Percentiles rank a stretch among this genome's conserved stretches.
These are phyloP conservation scores for Euglossa dilemma DNA, from an alignment of 1,140 invertebrate species.

Conservation along the genomic window DNA sequence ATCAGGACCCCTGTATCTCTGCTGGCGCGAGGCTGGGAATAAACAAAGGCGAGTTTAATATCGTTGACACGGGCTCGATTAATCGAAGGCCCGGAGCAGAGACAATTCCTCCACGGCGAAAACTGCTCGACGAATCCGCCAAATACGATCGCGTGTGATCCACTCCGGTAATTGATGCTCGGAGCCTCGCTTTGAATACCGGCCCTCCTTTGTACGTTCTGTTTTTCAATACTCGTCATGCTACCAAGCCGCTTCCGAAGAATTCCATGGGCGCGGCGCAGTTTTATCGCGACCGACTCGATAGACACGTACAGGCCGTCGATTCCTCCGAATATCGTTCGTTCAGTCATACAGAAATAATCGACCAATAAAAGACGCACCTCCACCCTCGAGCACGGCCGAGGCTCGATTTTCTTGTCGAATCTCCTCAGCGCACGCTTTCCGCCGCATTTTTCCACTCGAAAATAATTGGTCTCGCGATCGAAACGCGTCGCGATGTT, in stretches of 20 bases:
- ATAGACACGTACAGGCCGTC: neutral
- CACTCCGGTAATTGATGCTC: conserved; percentile 20
- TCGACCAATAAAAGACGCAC: conserved; percentile 45
- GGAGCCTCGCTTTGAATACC: conserved; percentile 18
- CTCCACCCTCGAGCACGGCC: neutral
- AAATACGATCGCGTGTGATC: neutral
- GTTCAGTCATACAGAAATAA: conserved; percentile 30
- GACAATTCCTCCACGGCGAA: neutral
- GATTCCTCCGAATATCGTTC: conserved; percentile 7
- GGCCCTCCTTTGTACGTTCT: neutral
- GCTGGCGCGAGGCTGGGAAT: neutral
- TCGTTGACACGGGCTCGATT: conserved; percentile 2
- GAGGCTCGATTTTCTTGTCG: neutral
- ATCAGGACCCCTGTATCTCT: neutral
- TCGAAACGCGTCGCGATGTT: conserved; percentile 39
- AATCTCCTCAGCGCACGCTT: conserved; percentile 16
- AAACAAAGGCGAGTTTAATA: conserved; percentile 20
- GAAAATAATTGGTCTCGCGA: conserved; percentile 57
- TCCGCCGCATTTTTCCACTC: conserved; percentile 45
- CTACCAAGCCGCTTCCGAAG: neutral
- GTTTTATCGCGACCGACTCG: neutral
- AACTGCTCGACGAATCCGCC: neutral
- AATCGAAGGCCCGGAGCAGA: neutral
- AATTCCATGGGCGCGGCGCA: neutral
- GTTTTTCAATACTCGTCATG: conserved; percentile 26